Evolutionary conservation across 1,140 invertebrate genomes (phyloP).

Genomic region (Agraylea sexmaculata): DNA sequence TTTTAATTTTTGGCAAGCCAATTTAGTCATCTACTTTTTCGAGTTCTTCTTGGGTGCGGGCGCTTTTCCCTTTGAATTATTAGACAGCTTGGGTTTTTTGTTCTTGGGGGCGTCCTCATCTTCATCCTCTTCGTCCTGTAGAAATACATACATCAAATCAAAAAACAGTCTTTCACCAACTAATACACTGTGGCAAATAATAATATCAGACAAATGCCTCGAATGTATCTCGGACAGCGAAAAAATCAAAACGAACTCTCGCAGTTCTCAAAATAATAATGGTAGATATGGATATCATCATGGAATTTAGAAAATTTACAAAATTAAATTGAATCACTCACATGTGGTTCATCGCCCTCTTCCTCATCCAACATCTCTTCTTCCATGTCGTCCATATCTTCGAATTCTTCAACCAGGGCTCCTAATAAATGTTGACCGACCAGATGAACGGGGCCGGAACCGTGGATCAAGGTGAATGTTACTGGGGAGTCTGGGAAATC

Average conservation of each 20-base stretch:
- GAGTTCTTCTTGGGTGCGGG: slow-evolving; percentile 40
- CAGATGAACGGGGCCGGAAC: slow-evolving; percentile 65
- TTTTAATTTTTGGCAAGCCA: slow-evolving; percentile 4
- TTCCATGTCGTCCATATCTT: slow-evolving; percentile 66
- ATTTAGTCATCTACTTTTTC: slow-evolving; percentile 34
- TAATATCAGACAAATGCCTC: slow-evolving; percentile 20
- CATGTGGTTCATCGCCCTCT: slow-evolving; percentile 54
- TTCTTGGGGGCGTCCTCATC: slow-evolving; percentile 51
- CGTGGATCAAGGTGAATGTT: slow-evolving; percentile 61
- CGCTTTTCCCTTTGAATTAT: slow-evolving; percentile 47
- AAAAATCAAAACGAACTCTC: slow-evolving; percentile 10
- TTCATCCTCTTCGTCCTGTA: slow-evolving; percentile 52
- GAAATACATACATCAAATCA: slow-evolving; percentile 4
- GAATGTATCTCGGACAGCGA: slow-evolving; percentile 8
- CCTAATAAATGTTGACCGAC: slow-evolving; percentile 72
- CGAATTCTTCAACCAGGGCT: slow-evolving; percentile 60
- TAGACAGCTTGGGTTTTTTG: slow-evolving; percentile 53
- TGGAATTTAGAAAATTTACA: slow-evolving; percentile 4
- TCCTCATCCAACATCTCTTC: slow-evolving; percentile 65
- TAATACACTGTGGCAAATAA: too few species aligned
- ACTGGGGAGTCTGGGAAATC: slow-evolving; percentile 77
- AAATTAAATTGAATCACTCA: slow-evolving; percentile 23
- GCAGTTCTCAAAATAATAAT: slow-evolving; percentile 7
- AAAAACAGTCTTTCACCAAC: not conserved
- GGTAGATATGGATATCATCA: slow-evolving; percentile 13